Percentiles rank a stretch among this genome's conserved stretches.
Evolutionary conservation across 2,797 vertebrate genomes (phyloP).

Genomic region (Typhlichthys eigenmanni): DNA sequence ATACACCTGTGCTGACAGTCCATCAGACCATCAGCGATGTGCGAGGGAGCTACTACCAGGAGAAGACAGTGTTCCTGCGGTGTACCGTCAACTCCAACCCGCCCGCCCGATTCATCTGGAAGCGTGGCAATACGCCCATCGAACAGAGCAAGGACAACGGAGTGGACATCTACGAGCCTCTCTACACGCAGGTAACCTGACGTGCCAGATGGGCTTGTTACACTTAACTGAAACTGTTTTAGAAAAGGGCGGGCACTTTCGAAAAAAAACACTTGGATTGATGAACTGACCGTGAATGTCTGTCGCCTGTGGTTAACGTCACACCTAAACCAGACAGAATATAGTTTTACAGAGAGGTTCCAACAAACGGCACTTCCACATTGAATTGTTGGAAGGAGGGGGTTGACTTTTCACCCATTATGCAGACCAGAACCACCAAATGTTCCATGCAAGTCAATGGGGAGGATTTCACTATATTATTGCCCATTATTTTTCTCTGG

Average conservation of each 20-base stretch:
- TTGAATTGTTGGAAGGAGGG: too few species aligned
- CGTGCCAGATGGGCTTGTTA: background rate
- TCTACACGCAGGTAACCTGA: slow-evolving; percentile 90
- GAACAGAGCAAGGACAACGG: slow-evolving; percentile 97
- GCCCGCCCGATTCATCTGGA: slow-evolving; percentile 97
- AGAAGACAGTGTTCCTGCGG: slow-evolving; percentile 96
- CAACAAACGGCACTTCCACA: too few species aligned
- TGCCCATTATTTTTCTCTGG: too few species aligned
- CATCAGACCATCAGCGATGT: slow-evolving; percentile 98
- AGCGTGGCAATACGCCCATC: slow-evolving; percentile 83
- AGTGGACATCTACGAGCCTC: slow-evolving; percentile 97
- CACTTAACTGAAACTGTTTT: background rate
- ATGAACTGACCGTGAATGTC: too few species aligned
- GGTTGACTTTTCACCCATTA: too few species aligned
- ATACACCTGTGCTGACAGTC: slow-evolving; percentile 90
- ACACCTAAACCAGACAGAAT: too few species aligned
- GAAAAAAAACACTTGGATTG: too few species aligned
- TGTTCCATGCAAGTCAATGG: too few species aligned
- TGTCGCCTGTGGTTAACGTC: too few species aligned
- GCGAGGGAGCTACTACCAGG: slow-evolving; percentile 95
- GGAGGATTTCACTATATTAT: too few species aligned
- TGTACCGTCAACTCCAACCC: slow-evolving; percentile 98
- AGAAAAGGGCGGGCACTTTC: too few species aligned
- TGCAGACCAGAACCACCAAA: background rate
- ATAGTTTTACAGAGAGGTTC: too few species aligned